Percentiles rank a stretch among this genome's conserved stretches.
These are phyloP conservation scores for Platanista minor DNA, from an alignment of 2,113 vertebrate genomes.

Conservation along the genomic window DNA sequence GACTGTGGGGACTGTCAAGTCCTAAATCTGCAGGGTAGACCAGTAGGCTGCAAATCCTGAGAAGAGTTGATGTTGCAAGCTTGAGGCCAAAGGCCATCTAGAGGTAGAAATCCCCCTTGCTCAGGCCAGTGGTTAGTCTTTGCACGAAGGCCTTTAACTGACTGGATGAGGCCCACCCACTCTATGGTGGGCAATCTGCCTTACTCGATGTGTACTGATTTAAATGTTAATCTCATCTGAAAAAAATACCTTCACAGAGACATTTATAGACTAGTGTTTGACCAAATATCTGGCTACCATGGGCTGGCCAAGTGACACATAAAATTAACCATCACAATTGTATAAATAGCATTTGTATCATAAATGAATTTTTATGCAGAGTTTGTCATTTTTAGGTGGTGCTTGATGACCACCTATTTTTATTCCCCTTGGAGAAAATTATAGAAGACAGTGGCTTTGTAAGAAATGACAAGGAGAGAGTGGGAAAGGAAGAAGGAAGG, in stretches of 20 bases:
- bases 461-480: too few species aligned
- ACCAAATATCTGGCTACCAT: not conserved
- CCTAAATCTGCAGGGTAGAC: not conserved
- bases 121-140: not conserved
- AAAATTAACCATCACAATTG: not conserved
- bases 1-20: too few species aligned
- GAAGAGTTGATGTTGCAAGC: too few species aligned
- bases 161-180: not conserved
- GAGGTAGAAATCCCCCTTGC: too few species aligned
- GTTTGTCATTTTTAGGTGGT: not conserved
- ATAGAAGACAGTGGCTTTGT: too few species aligned
- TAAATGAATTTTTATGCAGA: not conserved
- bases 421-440: too few species aligned
- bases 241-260: not conserved
- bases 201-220: not conserved
- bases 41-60: not conserved
- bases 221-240: not conserved
- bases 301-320: not conserved
- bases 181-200: too few species aligned
- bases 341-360: too few species aligned
- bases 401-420: not conserved
- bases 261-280: not conserved
- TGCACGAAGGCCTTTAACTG: too few species aligned
- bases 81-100: not conserved
- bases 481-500: too few species aligned